phyloP scores from a whole-genome alignment of 1,140 invertebrate genomes.

The Streblospio benedicti region DNA sequence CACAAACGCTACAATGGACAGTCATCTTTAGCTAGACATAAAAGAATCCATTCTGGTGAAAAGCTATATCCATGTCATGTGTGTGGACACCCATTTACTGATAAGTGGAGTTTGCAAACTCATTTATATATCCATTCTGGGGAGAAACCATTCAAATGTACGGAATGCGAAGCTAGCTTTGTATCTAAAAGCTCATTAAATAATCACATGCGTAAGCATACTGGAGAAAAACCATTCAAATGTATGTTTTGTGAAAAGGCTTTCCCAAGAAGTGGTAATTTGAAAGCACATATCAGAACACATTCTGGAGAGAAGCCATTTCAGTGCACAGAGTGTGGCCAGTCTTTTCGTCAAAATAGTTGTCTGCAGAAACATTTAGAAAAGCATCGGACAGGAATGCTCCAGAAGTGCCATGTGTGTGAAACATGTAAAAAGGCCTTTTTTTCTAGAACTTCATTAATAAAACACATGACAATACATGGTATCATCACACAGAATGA shows the following conservation, averaged over 20 bases:
- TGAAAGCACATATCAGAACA: constrained; percentile 23
- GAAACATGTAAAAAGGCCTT: no score
- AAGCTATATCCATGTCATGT: constrained; percentile 90
- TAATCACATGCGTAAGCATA: constrained; percentile 25
- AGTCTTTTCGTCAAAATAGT: constrained; percentile 73
- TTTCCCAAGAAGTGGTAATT: constrained; percentile 17
- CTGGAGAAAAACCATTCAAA: constrained; percentile 30
- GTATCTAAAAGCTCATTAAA: constrained; percentile 16
- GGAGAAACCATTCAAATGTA: constrained; percentile 23
- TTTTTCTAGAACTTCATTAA: no score
- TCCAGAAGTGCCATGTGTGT: no score
- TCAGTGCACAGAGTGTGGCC: constrained; percentile 52
- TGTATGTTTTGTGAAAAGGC: constrained; percentile 62
- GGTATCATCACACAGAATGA: no score
- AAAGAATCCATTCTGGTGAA: no score
- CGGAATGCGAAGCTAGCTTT: constrained; percentile 23
- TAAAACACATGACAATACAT: no score
- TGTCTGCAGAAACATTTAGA: no score
- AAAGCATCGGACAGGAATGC: no score
- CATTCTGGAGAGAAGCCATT: constrained; percentile 67
- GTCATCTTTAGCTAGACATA: no score
- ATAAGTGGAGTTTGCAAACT: background rate
- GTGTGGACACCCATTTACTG: constrained; percentile 90
- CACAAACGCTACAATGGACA: no score
- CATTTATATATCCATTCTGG: constrained; percentile 5